phyloP scores from a whole-genome alignment of 2,113 vertebrate species.

The Tyto alba region DNA sequence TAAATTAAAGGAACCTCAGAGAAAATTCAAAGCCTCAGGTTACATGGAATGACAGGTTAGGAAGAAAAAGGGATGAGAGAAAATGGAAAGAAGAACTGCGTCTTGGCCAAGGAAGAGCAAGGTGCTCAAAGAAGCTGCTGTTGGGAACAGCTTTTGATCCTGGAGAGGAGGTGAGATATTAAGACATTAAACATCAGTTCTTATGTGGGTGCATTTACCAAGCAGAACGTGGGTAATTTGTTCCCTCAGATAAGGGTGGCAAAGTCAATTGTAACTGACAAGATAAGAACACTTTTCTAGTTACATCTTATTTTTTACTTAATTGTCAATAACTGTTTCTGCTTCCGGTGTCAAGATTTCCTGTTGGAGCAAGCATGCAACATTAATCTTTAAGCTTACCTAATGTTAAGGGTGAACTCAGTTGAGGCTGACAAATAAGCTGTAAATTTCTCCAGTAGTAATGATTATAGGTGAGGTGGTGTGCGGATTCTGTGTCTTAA shows the following conservation, averaged over 20 bases:
- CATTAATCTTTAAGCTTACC: background rate
- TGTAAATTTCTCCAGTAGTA: background rate
- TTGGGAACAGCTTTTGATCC: background rate
- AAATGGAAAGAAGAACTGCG: background rate
- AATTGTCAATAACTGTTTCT: background rate
- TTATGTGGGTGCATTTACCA: background rate
- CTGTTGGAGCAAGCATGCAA: background rate
- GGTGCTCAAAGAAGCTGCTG: background rate
- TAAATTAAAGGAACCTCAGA: background rate
- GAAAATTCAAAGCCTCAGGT: background rate
- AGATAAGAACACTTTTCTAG: background rate
- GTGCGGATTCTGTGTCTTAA: background rate
- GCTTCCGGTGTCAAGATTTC: background rate
- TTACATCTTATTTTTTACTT: background rate
- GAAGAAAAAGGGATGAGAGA: background rate
- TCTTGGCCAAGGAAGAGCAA: background rate
- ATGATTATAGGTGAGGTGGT: background rate
- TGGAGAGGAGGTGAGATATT: background rate
- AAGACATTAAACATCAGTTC: background rate
- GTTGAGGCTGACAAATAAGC: background rate
- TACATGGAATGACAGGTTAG: background rate
- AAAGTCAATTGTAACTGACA: background rate
- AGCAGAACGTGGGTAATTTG: background rate
- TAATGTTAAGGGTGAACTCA: background rate
- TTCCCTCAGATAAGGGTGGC: background rate